Percentiles rank a stretch among this genome's conserved stretches.
Conservation (phyloP, 2,113 vertebrate species). For the Otolemur garnettii region DNA sequence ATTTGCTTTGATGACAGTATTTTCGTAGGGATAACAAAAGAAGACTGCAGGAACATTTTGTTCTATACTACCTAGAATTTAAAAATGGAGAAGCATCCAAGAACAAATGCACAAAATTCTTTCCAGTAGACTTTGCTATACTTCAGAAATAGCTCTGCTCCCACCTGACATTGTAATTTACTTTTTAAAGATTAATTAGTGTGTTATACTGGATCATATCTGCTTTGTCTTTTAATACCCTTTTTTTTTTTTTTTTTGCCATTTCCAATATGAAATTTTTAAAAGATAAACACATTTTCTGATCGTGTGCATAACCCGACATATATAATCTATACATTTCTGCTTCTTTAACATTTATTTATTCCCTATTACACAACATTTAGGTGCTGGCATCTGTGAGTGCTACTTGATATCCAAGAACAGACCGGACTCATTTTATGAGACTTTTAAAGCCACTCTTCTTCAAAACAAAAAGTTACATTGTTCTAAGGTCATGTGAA, state of each 20-base stretch:
- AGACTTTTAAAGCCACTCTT: constrained; percentile 73
- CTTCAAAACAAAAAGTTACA: constrained; percentile 76
- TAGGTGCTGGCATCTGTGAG: constrained; percentile 43
- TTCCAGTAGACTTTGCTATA: background rate
- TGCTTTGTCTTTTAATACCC: background rate
- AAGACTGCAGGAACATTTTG: background rate
- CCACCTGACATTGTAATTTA: constrained; percentile 36
- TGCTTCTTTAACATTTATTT: constrained; percentile 45
- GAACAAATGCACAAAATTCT: background rate
- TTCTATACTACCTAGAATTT: background rate
- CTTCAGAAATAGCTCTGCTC: background rate
- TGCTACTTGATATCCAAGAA: constrained; percentile 65
- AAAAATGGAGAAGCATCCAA: constrained; percentile 9
- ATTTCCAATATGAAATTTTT: background rate
- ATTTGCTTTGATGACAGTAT: background rate
- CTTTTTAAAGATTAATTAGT: constrained; percentile 42
- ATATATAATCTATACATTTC: background rate
- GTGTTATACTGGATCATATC: constrained; percentile 12
- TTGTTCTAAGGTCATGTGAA: constrained; percentile 71
- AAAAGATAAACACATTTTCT: constrained; percentile 41
- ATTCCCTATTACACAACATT: constrained; percentile 58
- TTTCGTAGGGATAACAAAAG: constrained; percentile 31
- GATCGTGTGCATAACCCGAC: background rate
- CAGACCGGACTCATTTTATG: constrained; percentile 61
- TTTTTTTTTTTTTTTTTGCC: constrained; percentile 13